Conservation (phyloP, 1,140 invertebrate species). For the Cherax destructor region DNA sequence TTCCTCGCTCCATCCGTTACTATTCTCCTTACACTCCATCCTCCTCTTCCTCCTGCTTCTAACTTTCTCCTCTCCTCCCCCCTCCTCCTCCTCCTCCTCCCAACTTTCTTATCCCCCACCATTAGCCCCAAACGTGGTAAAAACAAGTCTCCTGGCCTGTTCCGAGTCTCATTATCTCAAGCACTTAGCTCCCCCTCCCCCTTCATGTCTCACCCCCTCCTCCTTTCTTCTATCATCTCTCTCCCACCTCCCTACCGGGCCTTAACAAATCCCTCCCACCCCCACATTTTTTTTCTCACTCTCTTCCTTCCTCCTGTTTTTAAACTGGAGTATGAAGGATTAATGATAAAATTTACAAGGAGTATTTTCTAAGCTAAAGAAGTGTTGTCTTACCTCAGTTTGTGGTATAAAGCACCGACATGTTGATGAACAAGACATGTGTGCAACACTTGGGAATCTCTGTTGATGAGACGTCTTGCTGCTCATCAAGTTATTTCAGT, state of each 20-base stretch:
- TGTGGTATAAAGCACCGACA: too few relatives aligned
- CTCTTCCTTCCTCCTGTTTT: background rate
- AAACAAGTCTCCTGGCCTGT: background rate
- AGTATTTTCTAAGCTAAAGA: too few relatives aligned
- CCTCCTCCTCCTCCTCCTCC: background rate
- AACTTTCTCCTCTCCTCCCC: background rate
- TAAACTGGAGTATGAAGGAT: background rate
- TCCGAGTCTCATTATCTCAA: background rate
- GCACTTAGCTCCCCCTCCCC: background rate
- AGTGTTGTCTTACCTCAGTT: too few relatives aligned
- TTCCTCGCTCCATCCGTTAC: background rate
- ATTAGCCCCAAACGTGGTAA: slow-evolving; percentile 15
- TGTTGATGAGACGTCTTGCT: too few relatives aligned
- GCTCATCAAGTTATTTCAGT: too few relatives aligned
- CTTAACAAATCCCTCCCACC: background rate
- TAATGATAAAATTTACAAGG: too few relatives aligned
- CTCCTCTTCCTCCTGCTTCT: background rate
- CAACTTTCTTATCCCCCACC: background rate
- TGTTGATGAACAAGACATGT: too few relatives aligned
- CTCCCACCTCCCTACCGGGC: background rate
- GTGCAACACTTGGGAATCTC: too few relatives aligned
- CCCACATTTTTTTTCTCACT: background rate
- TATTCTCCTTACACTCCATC: background rate
- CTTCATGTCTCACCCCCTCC: background rate
- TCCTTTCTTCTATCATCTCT: background rate